A percentile compares a stretch with the other conserved stretches of the same genome.
Conservation (phyloP, 2,797 vertebrate species). For the Lates japonicus region DNA sequence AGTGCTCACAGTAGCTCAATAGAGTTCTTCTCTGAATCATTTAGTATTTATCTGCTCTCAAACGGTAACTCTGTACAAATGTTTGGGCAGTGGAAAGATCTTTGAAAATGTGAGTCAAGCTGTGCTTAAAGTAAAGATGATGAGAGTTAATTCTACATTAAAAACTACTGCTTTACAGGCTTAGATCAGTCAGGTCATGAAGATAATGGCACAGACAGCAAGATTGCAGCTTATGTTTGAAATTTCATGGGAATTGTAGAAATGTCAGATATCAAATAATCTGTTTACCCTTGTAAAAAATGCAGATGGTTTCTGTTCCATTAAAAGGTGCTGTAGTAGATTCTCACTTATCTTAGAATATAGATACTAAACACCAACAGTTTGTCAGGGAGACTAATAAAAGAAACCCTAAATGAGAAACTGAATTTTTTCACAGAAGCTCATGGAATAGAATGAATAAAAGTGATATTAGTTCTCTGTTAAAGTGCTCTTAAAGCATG, state of each 20-base stretch:
- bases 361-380: neutral
- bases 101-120: neutral
- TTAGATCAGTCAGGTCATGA: neutral
- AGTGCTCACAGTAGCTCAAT: conserved; percentile 26
- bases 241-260: neutral
- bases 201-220: neutral
- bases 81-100: neutral
- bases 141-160: neutral
- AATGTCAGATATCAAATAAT: neutral
- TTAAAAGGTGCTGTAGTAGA: too few relatives aligned
- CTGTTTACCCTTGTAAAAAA: neutral
- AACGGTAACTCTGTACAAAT: neutral
- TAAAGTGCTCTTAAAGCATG: neutral
- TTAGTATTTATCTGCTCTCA: conserved; percentile 19
- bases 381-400: neutral
- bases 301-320: neutral
- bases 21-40: conserved; percentile 23
- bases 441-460: neutral
- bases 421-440: neutral
- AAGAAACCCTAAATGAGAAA: neutral
- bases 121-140: neutral
- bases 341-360: neutral
- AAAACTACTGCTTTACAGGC: neutral
- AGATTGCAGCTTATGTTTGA: neutral
- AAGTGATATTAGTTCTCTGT: neutral